These are phyloP conservation scores for Coreius guichenoti DNA, from an alignment of 2,797 vertebrate species.

Conservation along the genomic window DNA sequence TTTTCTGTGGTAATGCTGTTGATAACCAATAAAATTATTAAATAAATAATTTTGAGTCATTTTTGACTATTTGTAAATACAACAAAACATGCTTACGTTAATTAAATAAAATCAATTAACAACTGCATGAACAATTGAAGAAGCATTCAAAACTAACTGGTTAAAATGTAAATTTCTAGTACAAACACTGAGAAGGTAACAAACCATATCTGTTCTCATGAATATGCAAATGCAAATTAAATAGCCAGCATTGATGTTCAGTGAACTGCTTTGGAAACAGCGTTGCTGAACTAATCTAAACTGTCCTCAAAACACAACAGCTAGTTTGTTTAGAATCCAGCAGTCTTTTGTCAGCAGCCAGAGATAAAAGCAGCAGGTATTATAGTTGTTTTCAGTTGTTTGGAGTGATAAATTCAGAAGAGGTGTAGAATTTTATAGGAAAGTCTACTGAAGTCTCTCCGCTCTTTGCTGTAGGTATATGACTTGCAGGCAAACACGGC, in stretches of 20 bases:
- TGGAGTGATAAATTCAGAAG: conserved; percentile 6
- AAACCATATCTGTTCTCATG: conserved; percentile 18
- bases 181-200: conserved; percentile 22
- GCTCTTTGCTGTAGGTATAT: conserved; percentile 68
- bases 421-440: conserved; percentile 22
- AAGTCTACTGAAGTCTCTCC: conserved; percentile 65
- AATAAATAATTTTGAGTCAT: background rate
- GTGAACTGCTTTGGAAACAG: conserved; percentile 11
- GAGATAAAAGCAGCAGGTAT: conserved; percentile 7
- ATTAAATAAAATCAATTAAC: background rate
- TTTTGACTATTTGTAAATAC: background rate
- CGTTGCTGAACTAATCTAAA: conserved; percentile 32
- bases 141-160: background rate
- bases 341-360: conserved; percentile 19
- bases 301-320: background rate
- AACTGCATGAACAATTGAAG: background rate
- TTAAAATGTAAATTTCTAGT: conserved; percentile 3
- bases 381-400: conserved; percentile 35
- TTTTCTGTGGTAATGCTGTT: background rate
- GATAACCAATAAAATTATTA: background rate
- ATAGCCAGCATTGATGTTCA: conserved; percentile 19
- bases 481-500: conserved; percentile 69
- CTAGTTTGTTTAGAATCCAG: conserved; percentile 39
- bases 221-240: conserved; percentile 43
- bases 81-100: background rate